A percentile compares a stretch with the other conserved stretches of the same genome.
Evolutionary conservation across 2,797 vertebrate species (phyloP).

Genomic region (Carduelis carduelis): DNA sequence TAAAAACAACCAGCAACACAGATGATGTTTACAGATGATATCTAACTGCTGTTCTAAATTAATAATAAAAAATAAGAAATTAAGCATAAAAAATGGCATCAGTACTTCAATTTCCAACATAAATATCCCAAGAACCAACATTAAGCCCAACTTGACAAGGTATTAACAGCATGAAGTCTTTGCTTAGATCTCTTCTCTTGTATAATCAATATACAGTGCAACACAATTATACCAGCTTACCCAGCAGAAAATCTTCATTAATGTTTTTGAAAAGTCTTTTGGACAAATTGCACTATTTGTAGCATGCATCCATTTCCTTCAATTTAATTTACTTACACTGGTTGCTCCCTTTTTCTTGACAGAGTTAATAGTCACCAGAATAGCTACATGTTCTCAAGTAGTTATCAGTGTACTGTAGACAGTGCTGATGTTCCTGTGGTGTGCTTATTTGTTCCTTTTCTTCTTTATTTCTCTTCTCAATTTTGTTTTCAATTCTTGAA

Average conservation of each 20-base stretch:
- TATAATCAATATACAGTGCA: conserved; percentile 57
- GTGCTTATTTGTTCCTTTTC: fast-evolving
- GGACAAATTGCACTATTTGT: conserved; percentile 50
- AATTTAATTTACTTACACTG: conserved; percentile 60
- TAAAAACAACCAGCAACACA: not conserved
- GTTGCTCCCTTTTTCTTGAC: conserved; percentile 44
- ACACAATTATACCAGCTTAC: conserved; percentile 42
- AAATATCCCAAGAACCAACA: conserved; percentile 26
- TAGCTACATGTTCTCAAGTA: conserved; percentile 11
- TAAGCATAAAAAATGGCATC: not conserved
- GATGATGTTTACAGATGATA: not conserved
- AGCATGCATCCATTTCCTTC: conserved; percentile 43
- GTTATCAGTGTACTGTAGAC: not conserved
- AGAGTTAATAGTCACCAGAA: conserved; percentile 59
- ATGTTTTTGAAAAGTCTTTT: conserved; percentile 37
- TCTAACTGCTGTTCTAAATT: not conserved
- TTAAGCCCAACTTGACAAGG: conserved; percentile 36
- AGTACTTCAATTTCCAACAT: conserved; percentile 31
- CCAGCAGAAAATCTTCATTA: conserved; percentile 50
- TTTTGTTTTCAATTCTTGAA: conserved; percentile 1
- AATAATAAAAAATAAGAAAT: not conserved
- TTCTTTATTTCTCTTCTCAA: not conserved
- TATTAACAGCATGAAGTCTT: conserved; percentile 48
- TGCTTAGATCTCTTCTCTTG: conserved; percentile 43
- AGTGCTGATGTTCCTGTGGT: not conserved